Percentiles rank a stretch among this genome's conserved stretches.
Conservation (phyloP, 2,113 vertebrate species). For the Alexandromys fortis region DNA sequence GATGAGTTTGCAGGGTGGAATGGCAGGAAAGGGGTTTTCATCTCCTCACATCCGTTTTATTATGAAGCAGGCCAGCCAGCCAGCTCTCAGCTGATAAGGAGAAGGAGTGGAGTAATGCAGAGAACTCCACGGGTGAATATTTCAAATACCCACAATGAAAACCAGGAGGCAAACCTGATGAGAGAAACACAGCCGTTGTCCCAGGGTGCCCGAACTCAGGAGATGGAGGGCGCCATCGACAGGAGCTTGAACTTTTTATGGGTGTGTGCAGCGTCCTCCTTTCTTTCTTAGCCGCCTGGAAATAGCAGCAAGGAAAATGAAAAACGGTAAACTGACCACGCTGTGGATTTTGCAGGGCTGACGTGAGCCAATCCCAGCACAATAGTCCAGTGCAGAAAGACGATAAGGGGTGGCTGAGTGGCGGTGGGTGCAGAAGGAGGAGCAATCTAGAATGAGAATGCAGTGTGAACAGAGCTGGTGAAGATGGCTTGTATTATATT, state of each 20-base stretch:
- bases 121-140: neutral
- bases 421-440: neutral
- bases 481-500: neutral
- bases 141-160: neutral
- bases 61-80: slow-evolving; percentile 10
- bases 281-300: neutral
- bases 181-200: neutral
- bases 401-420: neutral
- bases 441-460: neutral
- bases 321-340: neutral
- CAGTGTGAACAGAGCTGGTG: neutral
- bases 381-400: neutral
- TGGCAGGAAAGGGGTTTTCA: neutral
- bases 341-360: neutral
- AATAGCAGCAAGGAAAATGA: neutral
- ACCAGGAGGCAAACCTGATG: neutral
- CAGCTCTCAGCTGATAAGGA: neutral
- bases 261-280: neutral
- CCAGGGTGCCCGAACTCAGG: neutral
- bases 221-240: neutral
- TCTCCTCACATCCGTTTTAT: neutral
- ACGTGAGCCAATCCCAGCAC: neutral
- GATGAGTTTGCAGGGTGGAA: neutral
- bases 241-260: neutral
- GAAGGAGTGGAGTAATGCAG: neutral